Evolutionary conservation across 2,113 vertebrate genomes (phyloP).

Genomic region (Henicopernis longicauda): DNA sequence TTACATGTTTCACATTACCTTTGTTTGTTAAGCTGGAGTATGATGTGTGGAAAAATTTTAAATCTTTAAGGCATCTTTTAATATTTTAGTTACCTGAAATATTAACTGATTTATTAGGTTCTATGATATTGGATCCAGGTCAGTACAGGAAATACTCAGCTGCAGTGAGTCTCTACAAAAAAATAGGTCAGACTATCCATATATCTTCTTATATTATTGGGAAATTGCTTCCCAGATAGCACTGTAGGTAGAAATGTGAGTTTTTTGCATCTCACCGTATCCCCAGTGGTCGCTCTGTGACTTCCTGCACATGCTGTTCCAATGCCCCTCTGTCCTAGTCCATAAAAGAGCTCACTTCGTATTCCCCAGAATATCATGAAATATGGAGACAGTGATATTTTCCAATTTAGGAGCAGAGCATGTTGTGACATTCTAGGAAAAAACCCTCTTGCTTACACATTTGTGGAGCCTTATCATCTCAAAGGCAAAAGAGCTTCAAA

Average conservation of each 20-base stretch:
- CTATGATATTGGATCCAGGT: constrained; percentile 58
- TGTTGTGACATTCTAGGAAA: neutral
- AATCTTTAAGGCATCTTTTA: constrained; percentile 64
- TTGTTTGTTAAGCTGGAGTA: constrained; percentile 41
- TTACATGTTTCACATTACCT: constrained; percentile 45
- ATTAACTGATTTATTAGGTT: constrained; percentile 60
- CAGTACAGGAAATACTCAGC: constrained; percentile 57
- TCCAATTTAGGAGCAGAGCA: neutral
- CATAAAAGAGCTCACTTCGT: neutral
- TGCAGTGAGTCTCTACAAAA: constrained; percentile 25
- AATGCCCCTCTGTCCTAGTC: neutral
- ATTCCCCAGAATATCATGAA: neutral
- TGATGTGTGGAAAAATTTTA: constrained; percentile 48
- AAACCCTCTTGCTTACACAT: neutral
- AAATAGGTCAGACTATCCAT: constrained; percentile 35
- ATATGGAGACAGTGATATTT: neutral
- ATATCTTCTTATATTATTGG: constrained; percentile 39
- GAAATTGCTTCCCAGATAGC: constrained; percentile 58
- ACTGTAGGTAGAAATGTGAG: constrained; percentile 8
- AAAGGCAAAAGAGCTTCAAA: neutral
- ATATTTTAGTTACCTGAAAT: constrained; percentile 63
- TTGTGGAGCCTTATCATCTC: neutral
- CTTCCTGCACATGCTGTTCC: constrained; percentile 34
- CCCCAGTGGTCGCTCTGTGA: neutral
- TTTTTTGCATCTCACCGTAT: neutral